phyloP scores from a whole-genome alignment of 2,888 invertebrate genomes.

The Ametastegia equiseti region DNA sequence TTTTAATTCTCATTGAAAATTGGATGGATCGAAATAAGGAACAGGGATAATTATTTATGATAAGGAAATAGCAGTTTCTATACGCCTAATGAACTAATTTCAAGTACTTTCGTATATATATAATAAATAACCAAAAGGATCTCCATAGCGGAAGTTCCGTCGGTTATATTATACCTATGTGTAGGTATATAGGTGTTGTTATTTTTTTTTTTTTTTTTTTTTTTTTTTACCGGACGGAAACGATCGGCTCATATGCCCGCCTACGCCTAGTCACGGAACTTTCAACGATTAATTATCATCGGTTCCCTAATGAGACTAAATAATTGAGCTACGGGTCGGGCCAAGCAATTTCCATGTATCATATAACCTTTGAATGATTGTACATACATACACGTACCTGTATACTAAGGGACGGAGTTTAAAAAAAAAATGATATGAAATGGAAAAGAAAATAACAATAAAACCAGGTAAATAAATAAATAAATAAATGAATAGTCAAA shows the following conservation, averaged over 20 bases:
- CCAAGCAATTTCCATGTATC: conserved; percentile 14
- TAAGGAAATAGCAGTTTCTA: not conserved
- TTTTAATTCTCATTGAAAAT: not conserved
- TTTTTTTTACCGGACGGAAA: conserved; percentile 45
- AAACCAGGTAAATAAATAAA: too few relatives aligned
- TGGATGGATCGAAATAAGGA: not conserved
- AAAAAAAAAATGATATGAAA: not conserved
- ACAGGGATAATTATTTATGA: not conserved
- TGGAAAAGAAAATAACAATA: not conserved
- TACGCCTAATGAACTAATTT: conserved; percentile 22
- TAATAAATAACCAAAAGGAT: not conserved
- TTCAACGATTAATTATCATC: conserved; percentile 47
- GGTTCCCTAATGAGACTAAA: conserved; percentile 47
- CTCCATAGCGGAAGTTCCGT: conserved; percentile 34
- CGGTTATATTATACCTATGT: not conserved
- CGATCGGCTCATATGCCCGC: conserved; percentile 37
- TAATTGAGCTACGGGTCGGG: conserved; percentile 32
- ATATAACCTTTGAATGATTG: conserved; percentile 29
- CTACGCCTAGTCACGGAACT: conserved; percentile 41
- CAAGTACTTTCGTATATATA: not conserved
- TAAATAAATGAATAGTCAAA: not conserved
- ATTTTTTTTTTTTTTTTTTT: not conserved
- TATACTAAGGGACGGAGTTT: not conserved
- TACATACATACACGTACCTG: not conserved
- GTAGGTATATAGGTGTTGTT: not conserved